Base-by-base conservation (phyloP, 2,888 invertebrate genomes). In the Volucella zonaria region DNA sequence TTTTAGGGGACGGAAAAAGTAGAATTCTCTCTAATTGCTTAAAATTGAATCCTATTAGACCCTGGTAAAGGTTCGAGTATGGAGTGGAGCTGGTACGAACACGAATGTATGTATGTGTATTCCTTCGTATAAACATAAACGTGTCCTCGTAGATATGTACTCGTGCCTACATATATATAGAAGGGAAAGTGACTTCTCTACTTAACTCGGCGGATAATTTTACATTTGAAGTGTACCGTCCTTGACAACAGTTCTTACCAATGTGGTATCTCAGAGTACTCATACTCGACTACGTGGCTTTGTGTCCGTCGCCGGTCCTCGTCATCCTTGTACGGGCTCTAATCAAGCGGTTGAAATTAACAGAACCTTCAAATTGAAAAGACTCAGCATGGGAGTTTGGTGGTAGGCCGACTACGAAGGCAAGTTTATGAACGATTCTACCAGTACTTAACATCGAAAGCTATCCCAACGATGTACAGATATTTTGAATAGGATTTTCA, bases 321-420 rank as follows among this genome's bases (percentile, higher is more conserved):
- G 31, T 31, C 6, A 31, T 31, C 31, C 31, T 31, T 31, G n/a
- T 31, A 47, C 52, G n/a, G 18, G 15, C 52, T 56, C 77, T 73
- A 77, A 73, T 77, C 58, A 73, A 78, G 73, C 77, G 74, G 73
- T 74, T 56, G n/a, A 82, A 74, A 82, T 78, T 78, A 82, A 78
- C 68, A 82, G 74, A 58, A 31, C 6, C 64, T 70, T 68, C 68
- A 82, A 78, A 74, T 78, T 64, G 73, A 74, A 82, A 64, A 58
- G 56, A 78, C 64, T 43, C 40, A 40, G 66, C 62, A 43, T 38
- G 31, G 49, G 11, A 23, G 52, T 62, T 42, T 42, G 58, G 45
- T 0, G 10, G 12, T n/a, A 49, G 38, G 45, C 31, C 31, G 58
- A 38, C 42, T 71, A 75, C 42, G 52, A 59, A 52, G 54, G 62